Percentiles rank a stretch among this genome's conserved stretches.
Conservation (phyloP, 2,113 vertebrate species). For the Serranochromis macrocephalus region DNA sequence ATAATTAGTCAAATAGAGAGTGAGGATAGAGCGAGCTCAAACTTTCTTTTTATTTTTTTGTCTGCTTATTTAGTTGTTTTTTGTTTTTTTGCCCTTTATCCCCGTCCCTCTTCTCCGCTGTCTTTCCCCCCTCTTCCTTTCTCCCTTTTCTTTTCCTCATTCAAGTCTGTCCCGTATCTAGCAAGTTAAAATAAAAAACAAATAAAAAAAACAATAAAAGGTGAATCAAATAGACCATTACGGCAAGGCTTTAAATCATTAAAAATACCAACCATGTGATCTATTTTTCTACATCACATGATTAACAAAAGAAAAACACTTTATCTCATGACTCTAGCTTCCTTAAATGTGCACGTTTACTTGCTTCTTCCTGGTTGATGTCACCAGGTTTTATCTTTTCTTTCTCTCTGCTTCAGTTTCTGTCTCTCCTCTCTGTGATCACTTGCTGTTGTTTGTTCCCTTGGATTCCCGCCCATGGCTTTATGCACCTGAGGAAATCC, state of each 20-base stretch:
- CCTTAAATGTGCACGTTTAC: background rate
- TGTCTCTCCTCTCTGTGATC: background rate
- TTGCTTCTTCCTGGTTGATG: background rate
- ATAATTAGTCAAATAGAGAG: background rate
- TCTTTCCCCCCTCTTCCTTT: too few species aligned
- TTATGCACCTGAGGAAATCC: background rate
- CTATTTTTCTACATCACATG: background rate
- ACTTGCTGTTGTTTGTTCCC: background rate
- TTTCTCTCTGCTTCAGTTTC: background rate
- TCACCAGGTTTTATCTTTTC: background rate
- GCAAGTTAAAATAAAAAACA: background rate
- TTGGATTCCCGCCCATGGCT: background rate
- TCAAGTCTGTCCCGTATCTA: fast-evolving
- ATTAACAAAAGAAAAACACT: background rate
- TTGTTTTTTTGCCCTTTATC: too few species aligned
- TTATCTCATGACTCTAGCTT: background rate
- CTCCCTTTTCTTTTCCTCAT: too few species aligned
- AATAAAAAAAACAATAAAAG: background rate
- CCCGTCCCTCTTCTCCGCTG: too few species aligned
- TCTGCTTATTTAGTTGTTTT: too few species aligned
- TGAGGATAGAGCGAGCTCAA: background rate
- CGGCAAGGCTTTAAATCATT: fast-evolving
- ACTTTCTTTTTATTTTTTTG: fast-evolving
- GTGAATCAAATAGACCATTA: background rate
- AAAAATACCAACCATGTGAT: background rate